phyloP scores from a whole-genome alignment of 2,113 vertebrate species.

The Nothocercus julius region DNA sequence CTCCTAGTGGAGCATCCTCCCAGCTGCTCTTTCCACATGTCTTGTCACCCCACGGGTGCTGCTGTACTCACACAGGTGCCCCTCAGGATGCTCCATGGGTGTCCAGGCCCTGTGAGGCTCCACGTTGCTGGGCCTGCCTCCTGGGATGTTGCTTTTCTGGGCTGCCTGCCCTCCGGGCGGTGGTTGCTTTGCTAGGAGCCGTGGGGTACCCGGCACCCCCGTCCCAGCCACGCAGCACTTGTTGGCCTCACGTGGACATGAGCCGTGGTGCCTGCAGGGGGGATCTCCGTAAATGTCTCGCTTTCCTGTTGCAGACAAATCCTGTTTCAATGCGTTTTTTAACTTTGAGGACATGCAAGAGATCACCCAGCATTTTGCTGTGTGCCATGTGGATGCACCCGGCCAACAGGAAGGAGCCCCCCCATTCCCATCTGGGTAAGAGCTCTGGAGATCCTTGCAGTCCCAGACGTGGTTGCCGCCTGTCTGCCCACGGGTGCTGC shows the following conservation, averaged over 20 bases:
- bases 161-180: background rate
- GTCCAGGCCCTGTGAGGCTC: background rate
- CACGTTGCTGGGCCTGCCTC: accelerated
- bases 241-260: background rate
- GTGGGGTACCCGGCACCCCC: background rate
- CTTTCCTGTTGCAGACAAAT: slow-evolving; percentile 86
- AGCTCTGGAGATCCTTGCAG: background rate
- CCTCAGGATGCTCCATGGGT: background rate
- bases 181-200: background rate
- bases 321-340: slow-evolving; percentile 98
- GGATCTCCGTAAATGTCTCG: background rate
- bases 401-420: slow-evolving; percentile 93
- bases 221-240: background rate
- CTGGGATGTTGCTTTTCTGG: background rate
- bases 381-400: slow-evolving; percentile 93
- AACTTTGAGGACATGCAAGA: slow-evolving; percentile 98
- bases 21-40: background rate
- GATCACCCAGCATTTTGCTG: slow-evolving; percentile 94
- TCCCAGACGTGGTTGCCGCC: background rate
- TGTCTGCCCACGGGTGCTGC: background rate
- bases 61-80: background rate
- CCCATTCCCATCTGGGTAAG: slow-evolving; percentile 89
- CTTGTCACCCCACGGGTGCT: background rate
- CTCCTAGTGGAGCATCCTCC: background rate
- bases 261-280: background rate